Base-by-base conservation (phyloP, 2,797 vertebrate species). In the Falco biarmicus region DNA sequence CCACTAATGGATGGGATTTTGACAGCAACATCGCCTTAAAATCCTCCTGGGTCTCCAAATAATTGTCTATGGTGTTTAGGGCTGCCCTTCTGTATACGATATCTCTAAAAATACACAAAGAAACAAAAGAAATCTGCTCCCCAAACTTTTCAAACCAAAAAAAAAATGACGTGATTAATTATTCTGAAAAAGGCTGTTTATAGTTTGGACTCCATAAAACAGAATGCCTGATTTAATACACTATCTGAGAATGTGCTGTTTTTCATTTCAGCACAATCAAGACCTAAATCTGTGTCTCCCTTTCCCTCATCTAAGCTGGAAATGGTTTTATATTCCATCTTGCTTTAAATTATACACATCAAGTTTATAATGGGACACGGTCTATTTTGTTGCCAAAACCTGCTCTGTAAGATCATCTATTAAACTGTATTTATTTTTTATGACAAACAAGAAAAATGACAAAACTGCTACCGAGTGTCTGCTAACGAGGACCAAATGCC, bases 381-480 rank as follows among this genome's bases (percentile, higher is more conserved):
- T 92, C 96, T 88, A 66, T 96, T 94, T 95, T 97, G 94, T 97
- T 97, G 97, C 97, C 97, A 97, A 98, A 98, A 96, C 76, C 97
- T 97, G 96, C 95, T 97, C 97, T 59, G 79, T 96, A 94, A 95
- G 96, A 98, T 98, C 96, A 97, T 97, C 97, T 95, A 97, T 97
- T 98, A 98, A 97, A 97, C 90, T 96, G 96, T 96, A 95, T 98
- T 98, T 98, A 97, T 97, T 97, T 98, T 97, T 98, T 96, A 98
- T 97, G 97, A 97, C 98, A 98, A 98, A 97, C 93, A 97, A 98
- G 98, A 98, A 98, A 98, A 98, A 98, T 97, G 97, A 96, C 96
- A 96, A 97, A 97, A 81, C 88, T 86, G 98, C 97, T 97, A 97
- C 97, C 13, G 97, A 98, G 96, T 53, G 66, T 89, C 89, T 39